phyloP scores from a whole-genome alignment of 64 coral and sea anemone genomes.

The Astreopora myriophthalma region DNA sequence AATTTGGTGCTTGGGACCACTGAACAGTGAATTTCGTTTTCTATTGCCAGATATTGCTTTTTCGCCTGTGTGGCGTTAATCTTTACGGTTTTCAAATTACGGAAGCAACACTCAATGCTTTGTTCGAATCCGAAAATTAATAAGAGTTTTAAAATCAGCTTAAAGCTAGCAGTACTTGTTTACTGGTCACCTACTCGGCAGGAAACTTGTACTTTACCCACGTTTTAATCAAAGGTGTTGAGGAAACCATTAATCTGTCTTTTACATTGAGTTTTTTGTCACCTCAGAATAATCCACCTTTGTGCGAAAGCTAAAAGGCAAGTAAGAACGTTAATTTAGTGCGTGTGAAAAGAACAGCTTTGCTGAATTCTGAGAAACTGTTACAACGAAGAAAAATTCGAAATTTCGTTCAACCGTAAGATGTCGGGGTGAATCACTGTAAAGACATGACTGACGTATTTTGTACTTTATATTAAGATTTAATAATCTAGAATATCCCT shows the following conservation, averaged over 20 bases:
- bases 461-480: not conserved
- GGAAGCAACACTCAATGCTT: not conserved
- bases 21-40: not conserved
- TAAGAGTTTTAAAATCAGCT: not conserved
- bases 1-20: not conserved
- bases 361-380: not conserved
- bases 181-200: not conserved
- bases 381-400: not conserved
- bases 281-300: not conserved
- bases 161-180: not conserved
- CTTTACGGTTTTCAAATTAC: not conserved
- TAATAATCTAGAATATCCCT: too few relatives aligned
- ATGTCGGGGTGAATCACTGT: too few relatives aligned
- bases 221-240: not conserved
- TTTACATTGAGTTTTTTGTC: not conserved
- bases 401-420: not conserved
- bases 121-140: not conserved
- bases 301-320: not conserved
- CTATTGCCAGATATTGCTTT: not conserved
- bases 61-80: not conserved
- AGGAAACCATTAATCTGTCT: not conserved
- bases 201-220: not conserved
- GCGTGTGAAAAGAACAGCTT: conserved; percentile 39
- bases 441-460: not conserved
- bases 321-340: not conserved